Base-by-base conservation (phyloP, 2,888 invertebrate species). In the Crematogaster levior region DNA sequence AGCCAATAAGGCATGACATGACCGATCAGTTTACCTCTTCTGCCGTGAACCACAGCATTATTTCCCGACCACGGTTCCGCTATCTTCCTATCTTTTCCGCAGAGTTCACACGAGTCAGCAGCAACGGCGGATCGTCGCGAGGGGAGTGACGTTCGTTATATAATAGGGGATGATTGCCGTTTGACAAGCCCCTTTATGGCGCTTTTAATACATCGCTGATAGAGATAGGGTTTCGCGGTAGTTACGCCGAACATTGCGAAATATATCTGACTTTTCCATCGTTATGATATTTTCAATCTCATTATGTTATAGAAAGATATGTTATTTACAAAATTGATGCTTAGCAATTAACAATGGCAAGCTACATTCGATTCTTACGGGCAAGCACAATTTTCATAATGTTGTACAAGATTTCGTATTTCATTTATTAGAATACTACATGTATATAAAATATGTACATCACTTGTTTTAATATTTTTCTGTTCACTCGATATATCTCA, bases 101-200 rank as follows among this genome's bases (percentile, higher is more conserved):
- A 88, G 85, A 90, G 91, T 93, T 94, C 93, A 94, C 93, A 94
- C 93, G 94, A 91, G 89, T 89, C 88, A 80, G 53, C 72, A 63
- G 53, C 84, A 66, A 61, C 65, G 70, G 83, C 77, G 40, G 73
- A 72, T 73, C 82, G 80, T 79, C 86, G 88, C 82, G 53, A 81
- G 84, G 86, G 89, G 90, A 77, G 82, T 90, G 89, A 85, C 89
- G 89, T 92, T 93, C 89, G 89, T 92, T 93, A 91, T 88, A 92
- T 94, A 94, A 94, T 92, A 88, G 92, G 90, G 91, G 91, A 91
- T 93, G 93, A 94, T 93, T 93, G 91, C 91, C 92, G 91, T 93
- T 92, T 92, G 92, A 93, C 93, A 87, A 90, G 91, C 91, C 63
- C 91, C 88, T 92, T 92, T 90, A 85, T 86, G 66, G 83, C 81